These are phyloP conservation scores for Canis aureus DNA, from an alignment of 2,113 vertebrate species.

Conservation along the genomic window DNA sequence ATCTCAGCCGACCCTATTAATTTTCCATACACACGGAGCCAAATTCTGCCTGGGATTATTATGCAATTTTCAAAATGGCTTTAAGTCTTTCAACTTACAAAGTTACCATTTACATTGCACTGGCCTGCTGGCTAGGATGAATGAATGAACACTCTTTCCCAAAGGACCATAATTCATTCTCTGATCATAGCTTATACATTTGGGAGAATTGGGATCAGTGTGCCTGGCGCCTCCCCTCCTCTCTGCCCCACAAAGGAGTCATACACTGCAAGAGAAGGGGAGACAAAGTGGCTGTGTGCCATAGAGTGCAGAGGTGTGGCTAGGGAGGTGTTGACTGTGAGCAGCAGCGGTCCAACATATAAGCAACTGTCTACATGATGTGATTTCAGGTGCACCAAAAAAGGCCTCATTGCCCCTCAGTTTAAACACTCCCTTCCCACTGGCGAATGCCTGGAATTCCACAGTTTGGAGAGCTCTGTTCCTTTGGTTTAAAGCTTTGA, in stretches of 20 bases:
- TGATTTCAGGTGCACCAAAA: conserved; percentile 85
- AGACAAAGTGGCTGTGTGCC: conserved; percentile 81
- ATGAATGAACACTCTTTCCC: conserved; percentile 82
- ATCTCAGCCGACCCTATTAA: conserved; percentile 73
- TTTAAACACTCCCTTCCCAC: conserved; percentile 84
- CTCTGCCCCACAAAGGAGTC: conserved; percentile 79
- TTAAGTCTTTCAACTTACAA: conserved; percentile 82
- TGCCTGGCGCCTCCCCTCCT: conserved; percentile 78
- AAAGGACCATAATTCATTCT: conserved; percentile 81
- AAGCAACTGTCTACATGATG: conserved; percentile 83
- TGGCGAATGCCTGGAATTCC: conserved; percentile 82
- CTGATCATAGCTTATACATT: conserved; percentile 80
- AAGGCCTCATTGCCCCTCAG: conserved; percentile 84
- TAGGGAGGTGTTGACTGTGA: conserved; percentile 73
- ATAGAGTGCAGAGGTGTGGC: conserved; percentile 74
- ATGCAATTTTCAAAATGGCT: conserved; percentile 82
- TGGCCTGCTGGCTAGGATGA: conserved; percentile 76
- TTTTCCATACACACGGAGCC: conserved; percentile 75
- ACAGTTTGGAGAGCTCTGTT: conserved; percentile 80
- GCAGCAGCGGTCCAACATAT: conserved; percentile 73
- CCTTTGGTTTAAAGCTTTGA: conserved; percentile 82
- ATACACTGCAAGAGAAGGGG: conserved; percentile 77
- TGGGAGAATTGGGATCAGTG: conserved; percentile 80
- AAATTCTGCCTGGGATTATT: conserved; percentile 79
- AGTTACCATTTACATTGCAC: conserved; percentile 80